Percentiles rank a stretch among this genome's conserved stretches.
These are phyloP conservation scores for Marronus borbonicus DNA, from an alignment of 2,888 invertebrate species.

Conservation along the genomic window DNA sequence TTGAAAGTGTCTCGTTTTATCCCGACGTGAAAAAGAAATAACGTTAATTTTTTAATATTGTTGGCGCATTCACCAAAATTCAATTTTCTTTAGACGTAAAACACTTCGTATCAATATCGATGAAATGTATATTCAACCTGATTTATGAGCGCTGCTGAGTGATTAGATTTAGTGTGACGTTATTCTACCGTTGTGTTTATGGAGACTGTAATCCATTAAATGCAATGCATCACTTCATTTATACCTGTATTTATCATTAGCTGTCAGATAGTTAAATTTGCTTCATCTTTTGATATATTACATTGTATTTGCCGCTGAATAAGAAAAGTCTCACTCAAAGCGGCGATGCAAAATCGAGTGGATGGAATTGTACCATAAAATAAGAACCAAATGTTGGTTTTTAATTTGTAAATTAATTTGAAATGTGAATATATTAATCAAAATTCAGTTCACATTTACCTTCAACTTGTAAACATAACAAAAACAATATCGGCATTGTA, in stretches of 20 bases:
- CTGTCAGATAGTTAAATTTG: slow-evolving; percentile 5
- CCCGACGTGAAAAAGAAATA: background rate
- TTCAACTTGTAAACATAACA: too few species aligned
- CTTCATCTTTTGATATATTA: slow-evolving; percentile 6
- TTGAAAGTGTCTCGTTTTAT: background rate
- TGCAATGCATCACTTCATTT: slow-evolving; percentile 10
- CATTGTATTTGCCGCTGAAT: background rate
- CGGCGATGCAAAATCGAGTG: too few species aligned
- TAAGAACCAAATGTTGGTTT: too few species aligned
- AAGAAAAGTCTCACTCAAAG: background rate
- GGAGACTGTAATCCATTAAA: background rate
- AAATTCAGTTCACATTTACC: too few species aligned
- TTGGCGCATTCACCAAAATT: background rate
- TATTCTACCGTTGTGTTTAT: background rate
- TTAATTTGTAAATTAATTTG: too few species aligned
- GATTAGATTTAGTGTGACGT: slow-evolving; percentile 2
- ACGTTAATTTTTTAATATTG: too few species aligned
- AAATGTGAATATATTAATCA: too few species aligned
- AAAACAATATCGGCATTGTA: too few species aligned
- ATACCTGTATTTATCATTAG: slow-evolving; percentile 15
- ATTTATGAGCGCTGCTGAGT: background rate
- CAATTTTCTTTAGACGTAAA: too few species aligned
- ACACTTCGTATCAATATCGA: background rate
- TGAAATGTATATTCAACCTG: background rate
- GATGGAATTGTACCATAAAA: too few species aligned